Evolutionary conservation across 2,888 invertebrate genomes (phyloP).

Genomic region (Hypena proboscidalis): DNA sequence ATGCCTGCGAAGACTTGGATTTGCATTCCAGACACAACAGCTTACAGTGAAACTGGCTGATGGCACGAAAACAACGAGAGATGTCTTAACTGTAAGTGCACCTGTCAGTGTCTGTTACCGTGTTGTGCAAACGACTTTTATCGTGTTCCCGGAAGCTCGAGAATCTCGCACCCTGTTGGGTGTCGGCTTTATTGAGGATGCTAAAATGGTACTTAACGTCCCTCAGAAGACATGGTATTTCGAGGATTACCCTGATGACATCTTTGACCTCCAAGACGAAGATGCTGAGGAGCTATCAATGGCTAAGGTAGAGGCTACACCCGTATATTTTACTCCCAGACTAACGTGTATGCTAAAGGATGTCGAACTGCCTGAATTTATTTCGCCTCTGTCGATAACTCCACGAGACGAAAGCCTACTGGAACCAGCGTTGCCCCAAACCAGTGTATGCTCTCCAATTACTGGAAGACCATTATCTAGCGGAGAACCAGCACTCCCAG

Average conservation of each 20-base stretch:
- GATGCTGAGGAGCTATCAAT: slow-evolving; percentile 16
- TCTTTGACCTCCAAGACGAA: slow-evolving; percentile 20
- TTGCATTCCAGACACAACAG: background rate
- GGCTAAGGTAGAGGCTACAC: slow-evolving; percentile 3
- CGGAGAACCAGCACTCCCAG: background rate
- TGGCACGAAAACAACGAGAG: too few relatives aligned
- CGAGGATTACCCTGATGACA: slow-evolving; percentile 12
- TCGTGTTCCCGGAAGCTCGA: slow-evolving; percentile 23
- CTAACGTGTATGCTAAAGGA: too few relatives aligned
- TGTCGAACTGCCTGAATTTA: slow-evolving; percentile 1
- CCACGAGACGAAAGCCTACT: background rate
- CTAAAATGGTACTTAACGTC: slow-evolving; percentile 20
- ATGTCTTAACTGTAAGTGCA: too few relatives aligned
- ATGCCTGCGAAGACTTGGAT: slow-evolving; percentile 7
- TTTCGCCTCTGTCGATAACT: slow-evolving; percentile 2
- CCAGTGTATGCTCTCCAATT: too few relatives aligned
- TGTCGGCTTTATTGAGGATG: slow-evolving; percentile 25
- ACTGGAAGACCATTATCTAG: too few relatives aligned
- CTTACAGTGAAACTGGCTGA: too few relatives aligned
- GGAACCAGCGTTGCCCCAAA: too few relatives aligned
- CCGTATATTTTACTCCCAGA: too few relatives aligned
- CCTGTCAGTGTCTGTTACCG: slow-evolving; percentile 15
- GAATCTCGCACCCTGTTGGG: slow-evolving; percentile 21
- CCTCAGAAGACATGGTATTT: slow-evolving; percentile 23
- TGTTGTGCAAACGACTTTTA: slow-evolving; percentile 18